A percentile compares a stretch with the other conserved stretches of the same genome.
Evolutionary conservation across 2,888 invertebrate genomes (phyloP).

Genomic region (Ligdia adustata): DNA sequence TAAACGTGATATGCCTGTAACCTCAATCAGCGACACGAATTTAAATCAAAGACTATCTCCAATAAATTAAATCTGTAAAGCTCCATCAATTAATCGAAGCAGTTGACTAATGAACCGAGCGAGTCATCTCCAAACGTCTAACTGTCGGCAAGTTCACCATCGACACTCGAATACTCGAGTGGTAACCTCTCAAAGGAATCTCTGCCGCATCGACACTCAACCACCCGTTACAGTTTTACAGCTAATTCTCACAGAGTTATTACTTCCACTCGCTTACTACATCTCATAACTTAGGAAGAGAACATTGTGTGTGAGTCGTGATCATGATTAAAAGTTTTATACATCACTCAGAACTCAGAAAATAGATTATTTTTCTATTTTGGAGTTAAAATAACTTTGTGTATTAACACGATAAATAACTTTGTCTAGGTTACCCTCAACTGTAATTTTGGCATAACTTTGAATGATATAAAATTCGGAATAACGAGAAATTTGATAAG

Average conservation of each 20-base stretch:
- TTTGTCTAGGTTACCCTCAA: no score
- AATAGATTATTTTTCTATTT: not conserved
- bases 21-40: no score
- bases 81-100: no score
- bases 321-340: conserved; percentile 3
- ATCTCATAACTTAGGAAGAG: conserved; percentile 18
- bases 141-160: conserved; percentile 2
- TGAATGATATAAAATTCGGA: no score
- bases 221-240: conserved; percentile 47
- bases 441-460: no score
- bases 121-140: conserved; percentile 4
- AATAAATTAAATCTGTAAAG: no score
- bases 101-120: not conserved
- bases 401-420: no score
- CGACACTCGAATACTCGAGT: conserved; percentile 15
- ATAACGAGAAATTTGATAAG: no score
- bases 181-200: conserved; percentile 34
- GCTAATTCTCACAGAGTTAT: conserved; percentile 54
- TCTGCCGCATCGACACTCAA: conserved; percentile 39
- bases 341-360: no score
- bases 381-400: not conserved
- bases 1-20: no score
- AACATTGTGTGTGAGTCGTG: conserved; percentile 1
- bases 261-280: conserved; percentile 37
- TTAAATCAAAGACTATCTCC: no score